Evolutionary conservation across 2,888 invertebrate genomes (phyloP).

Genomic region (Nesidiocoris tenuis): DNA sequence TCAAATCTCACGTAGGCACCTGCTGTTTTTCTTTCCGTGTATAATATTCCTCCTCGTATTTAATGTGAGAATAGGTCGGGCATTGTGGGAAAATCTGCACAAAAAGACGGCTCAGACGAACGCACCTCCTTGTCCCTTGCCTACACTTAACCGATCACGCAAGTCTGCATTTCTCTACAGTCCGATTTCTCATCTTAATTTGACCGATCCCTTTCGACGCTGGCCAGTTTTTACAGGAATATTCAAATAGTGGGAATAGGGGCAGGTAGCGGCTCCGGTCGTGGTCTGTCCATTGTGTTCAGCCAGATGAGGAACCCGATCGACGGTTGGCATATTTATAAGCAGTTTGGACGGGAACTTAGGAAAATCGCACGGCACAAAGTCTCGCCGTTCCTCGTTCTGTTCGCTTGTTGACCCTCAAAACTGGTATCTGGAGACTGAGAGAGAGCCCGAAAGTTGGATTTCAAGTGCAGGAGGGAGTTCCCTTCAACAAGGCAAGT

Average conservation of each 20-base stretch:
- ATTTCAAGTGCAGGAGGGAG: too few relatives aligned
- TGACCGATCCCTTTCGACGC: neutral
- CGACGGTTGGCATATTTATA: neutral
- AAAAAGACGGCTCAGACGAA: slow-evolving; percentile 4
- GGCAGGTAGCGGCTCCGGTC: slow-evolving; percentile 8
- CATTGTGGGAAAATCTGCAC: slow-evolving; percentile 28
- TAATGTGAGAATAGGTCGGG: slow-evolving; percentile 31
- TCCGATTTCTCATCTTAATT: slow-evolving; percentile 27
- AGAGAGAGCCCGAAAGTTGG: too few relatives aligned
- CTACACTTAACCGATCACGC: slow-evolving; percentile 36
- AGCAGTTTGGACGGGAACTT: slow-evolving; percentile 5
- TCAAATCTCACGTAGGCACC: slow-evolving; percentile 26
- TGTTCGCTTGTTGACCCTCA: too few relatives aligned
- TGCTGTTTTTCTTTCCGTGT: neutral
- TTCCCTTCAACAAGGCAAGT: too few relatives aligned
- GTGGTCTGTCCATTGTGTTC: neutral
- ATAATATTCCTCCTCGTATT: slow-evolving; percentile 31
- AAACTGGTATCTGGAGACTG: too few relatives aligned
- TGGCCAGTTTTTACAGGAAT: neutral
- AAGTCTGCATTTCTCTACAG: slow-evolving; percentile 21
- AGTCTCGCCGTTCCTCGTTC: neutral
- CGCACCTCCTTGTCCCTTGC: too few relatives aligned
- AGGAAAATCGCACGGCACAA: neutral
- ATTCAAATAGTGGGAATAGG: slow-evolving; percentile 27
- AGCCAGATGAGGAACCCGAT: neutral